Conservation (phyloP, 2,113 vertebrate species). For the Heptranchias perlo region DNA sequence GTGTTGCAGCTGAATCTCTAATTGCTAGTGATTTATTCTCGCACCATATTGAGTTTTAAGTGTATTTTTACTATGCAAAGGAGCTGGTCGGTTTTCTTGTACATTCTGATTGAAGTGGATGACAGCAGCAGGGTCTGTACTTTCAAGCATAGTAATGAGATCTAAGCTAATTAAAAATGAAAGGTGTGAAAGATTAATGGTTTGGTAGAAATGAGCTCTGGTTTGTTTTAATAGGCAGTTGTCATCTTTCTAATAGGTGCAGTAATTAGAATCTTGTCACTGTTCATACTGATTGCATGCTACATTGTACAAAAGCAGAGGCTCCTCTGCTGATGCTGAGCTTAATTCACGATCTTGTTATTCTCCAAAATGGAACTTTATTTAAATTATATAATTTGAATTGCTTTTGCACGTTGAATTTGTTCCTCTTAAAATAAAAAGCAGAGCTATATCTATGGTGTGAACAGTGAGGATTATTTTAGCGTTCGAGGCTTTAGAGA, state of each 20-base stretch:
- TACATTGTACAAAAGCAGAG: not conserved
- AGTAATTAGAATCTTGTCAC: not conserved
- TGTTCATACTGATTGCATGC: too few relatives aligned
- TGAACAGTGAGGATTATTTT: not conserved
- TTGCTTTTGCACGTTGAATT: not conserved
- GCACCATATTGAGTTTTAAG: not conserved
- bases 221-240: not conserved
- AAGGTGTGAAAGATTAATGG: not conserved
- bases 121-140: not conserved
- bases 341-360: not conserved
- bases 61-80: not conserved
- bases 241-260: not conserved
- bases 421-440: not conserved
- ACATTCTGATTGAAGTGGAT: conserved; percentile 13
- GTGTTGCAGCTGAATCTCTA: not conserved
- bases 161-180: conserved; percentile 9
- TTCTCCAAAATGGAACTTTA: not conserved
- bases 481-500: not conserved
- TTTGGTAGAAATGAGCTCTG: not conserved
- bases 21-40: not conserved
- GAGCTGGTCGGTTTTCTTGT: not conserved
- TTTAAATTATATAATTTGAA: not conserved
- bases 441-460: not conserved
- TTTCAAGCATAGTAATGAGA: not conserved
- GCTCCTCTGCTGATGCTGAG: not conserved